A percentile compares a stretch with the other conserved stretches of the same genome.
phyloP scores from a whole-genome alignment of 2,797 vertebrate genomes.

The Coreius guichenoti region DNA sequence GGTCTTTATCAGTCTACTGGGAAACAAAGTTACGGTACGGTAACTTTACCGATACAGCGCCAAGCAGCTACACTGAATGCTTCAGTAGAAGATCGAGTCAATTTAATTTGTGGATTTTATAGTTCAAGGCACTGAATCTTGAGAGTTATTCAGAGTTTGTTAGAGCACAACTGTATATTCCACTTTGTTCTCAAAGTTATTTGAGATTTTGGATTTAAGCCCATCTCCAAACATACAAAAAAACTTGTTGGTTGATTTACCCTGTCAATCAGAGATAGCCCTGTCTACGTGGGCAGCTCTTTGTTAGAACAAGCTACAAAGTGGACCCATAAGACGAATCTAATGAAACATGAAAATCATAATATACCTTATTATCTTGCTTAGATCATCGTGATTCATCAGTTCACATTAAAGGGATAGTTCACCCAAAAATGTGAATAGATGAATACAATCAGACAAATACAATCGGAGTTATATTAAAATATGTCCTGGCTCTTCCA shows the following conservation, averaged over 20 bases:
- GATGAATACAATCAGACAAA: no score
- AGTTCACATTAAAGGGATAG: not conserved
- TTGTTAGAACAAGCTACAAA: not conserved
- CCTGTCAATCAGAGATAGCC: constrained; percentile 2
- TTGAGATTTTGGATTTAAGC: not conserved
- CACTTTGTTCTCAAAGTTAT: not conserved
- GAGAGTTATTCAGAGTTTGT: not conserved
- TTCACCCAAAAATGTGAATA: not conserved
- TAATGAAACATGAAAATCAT: not conserved
- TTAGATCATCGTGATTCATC: not conserved
- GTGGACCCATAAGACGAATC: not conserved
- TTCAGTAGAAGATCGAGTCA: not conserved
- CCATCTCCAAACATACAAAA: not conserved
- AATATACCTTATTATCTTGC: not conserved
- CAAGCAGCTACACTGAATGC: not conserved
- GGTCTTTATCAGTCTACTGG: constrained; percentile 22
- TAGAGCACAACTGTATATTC: not conserved
- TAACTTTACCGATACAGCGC: not conserved
- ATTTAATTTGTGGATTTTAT: constrained; percentile 7
- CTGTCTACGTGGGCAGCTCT: not conserved
- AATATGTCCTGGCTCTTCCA: no score
- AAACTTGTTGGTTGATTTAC: not conserved
- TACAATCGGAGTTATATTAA: no score
- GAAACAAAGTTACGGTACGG: not conserved
- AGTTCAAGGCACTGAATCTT: constrained; percentile 6